Evolutionary conservation across 1,140 invertebrate species (phyloP).

Genomic region (Zaprionus gabonicus): DNA sequence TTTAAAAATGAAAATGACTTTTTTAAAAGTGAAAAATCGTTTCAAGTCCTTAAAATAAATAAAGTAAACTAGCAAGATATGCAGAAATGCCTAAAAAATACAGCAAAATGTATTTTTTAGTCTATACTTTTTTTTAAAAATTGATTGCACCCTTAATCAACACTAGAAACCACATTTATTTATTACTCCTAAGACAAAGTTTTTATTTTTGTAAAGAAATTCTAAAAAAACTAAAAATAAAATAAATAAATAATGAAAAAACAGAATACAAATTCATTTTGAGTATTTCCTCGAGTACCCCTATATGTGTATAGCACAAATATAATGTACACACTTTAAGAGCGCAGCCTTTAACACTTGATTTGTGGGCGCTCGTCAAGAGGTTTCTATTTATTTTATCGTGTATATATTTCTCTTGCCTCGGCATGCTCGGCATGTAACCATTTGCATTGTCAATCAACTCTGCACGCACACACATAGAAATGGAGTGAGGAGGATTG

Average conservation of each 20-base stretch:
- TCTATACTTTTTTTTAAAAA: neutral
- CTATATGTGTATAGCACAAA: neutral
- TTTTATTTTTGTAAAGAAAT: too few relatives aligned
- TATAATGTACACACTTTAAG: neutral
- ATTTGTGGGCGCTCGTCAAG: neutral
- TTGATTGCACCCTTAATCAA: neutral
- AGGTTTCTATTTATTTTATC: neutral
- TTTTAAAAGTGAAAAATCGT: too few relatives aligned
- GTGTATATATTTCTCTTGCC: neutral
- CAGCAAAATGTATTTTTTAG: neutral
- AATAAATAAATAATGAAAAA: neutral
- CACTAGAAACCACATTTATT: too few relatives aligned
- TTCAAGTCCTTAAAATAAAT: too few relatives aligned
- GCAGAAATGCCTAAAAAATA: neutral
- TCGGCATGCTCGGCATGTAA: constrained; percentile 29
- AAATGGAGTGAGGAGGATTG: too few relatives aligned
- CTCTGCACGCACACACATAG: constrained; percentile 7
- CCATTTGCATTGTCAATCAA: constrained; percentile 56
- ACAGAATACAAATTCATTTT: neutral
- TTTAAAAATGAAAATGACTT: too few relatives aligned
- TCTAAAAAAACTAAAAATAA: too few relatives aligned
- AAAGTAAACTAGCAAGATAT: too few relatives aligned
- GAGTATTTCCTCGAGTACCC: neutral
- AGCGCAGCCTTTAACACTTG: constrained; percentile 1
- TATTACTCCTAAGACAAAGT: too few relatives aligned